Percentiles rank a stretch among this genome's conserved stretches.
phyloP scores from a whole-genome alignment of 1,140 invertebrate genomes.

The Onthophagus taurus region DNA sequence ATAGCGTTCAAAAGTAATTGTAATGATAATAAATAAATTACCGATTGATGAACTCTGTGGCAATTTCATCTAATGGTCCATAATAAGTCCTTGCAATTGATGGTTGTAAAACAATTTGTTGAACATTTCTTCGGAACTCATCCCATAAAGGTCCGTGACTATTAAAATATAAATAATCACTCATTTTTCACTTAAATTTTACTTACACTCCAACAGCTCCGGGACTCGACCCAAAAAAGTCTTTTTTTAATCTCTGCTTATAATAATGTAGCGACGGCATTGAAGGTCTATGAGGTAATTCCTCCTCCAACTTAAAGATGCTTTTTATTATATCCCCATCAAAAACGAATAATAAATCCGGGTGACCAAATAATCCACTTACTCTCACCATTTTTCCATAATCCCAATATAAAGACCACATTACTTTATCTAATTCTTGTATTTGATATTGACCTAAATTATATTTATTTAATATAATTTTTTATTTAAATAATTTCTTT shows the following conservation, averaged over 20 bases:
- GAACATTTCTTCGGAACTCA: constrained; percentile 68
- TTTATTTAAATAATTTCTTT: not conserved
- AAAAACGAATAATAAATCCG: constrained; percentile 70
- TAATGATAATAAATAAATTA: constrained; percentile 36
- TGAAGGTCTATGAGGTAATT: constrained; percentile 64
- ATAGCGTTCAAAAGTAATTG: not conserved
- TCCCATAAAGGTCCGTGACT: constrained; percentile 82
- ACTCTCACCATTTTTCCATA: constrained; percentile 67
- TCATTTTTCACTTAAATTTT: constrained; percentile 6
- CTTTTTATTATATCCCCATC: constrained; percentile 65
- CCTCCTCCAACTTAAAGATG: constrained; percentile 64
- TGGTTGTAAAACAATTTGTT: constrained; percentile 71
- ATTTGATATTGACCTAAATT: constrained; percentile 59
- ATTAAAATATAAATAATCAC: constrained; percentile 18
- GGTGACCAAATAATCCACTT: constrained; percentile 61
- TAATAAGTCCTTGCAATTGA: constrained; percentile 65
- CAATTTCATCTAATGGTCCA: constrained; percentile 60
- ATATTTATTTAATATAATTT: not conserved
- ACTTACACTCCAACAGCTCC: constrained; percentile 74
- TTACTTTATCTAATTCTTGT: constrained; percentile 63
- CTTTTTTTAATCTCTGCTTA: constrained; percentile 61
- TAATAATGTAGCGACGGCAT: constrained; percentile 72
- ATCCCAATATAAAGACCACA: constrained; percentile 50
- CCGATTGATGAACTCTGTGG: constrained; percentile 60
- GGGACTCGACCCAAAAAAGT: constrained; percentile 62